Percentiles rank a stretch among this genome's conserved stretches.
These are phyloP conservation scores for Xerus rutilus DNA, from an alignment of 2,797 vertebrate species.

Conservation along the genomic window DNA sequence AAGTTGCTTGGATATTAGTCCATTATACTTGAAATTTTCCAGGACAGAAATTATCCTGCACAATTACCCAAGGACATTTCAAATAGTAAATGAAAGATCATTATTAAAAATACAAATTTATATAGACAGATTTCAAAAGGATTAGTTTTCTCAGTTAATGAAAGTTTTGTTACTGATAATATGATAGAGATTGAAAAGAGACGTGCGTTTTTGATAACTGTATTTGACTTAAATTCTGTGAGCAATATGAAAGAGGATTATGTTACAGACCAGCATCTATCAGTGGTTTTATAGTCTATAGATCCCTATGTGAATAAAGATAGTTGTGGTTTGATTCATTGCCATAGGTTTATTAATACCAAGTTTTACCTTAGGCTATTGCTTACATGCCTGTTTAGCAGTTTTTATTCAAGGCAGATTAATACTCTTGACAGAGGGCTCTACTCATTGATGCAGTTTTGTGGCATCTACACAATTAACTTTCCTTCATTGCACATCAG, in stretches of 20 bases:
- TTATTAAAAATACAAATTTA: conserved; percentile 41
- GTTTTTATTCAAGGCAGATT: conserved; percentile 86
- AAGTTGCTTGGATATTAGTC: conserved; percentile 7
- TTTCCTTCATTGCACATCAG: conserved; percentile 87
- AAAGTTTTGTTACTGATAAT: conserved; percentile 28
- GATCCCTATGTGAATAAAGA: conserved; percentile 81
- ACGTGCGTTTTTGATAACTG: conserved; percentile 20
- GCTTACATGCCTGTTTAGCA: conserved; percentile 84
- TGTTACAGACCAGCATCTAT: conserved; percentile 65
- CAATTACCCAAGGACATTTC: conserved; percentile 32
- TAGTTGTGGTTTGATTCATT: conserved; percentile 84
- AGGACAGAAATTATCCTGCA: conserved; percentile 23
- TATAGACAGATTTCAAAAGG: conserved; percentile 12
- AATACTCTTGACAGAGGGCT: conserved; percentile 84
- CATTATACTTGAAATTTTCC: conserved; percentile 33
- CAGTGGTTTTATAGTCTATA: conserved; percentile 76
- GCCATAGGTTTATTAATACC: conserved; percentile 85
- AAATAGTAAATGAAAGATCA: conserved; percentile 57
- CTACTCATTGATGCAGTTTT: conserved; percentile 82
- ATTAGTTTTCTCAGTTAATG: conserved; percentile 54
- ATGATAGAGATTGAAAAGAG: conserved; percentile 27
- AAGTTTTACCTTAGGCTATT: conserved; percentile 87
- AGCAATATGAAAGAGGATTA: conserved; percentile 58
- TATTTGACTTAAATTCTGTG: conserved; percentile 65
- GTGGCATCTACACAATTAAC: conserved; percentile 87